These are phyloP conservation scores for Heliconius hermathena DNA, from an alignment of 1,140 invertebrate genomes.

Conservation along the genomic window DNA sequence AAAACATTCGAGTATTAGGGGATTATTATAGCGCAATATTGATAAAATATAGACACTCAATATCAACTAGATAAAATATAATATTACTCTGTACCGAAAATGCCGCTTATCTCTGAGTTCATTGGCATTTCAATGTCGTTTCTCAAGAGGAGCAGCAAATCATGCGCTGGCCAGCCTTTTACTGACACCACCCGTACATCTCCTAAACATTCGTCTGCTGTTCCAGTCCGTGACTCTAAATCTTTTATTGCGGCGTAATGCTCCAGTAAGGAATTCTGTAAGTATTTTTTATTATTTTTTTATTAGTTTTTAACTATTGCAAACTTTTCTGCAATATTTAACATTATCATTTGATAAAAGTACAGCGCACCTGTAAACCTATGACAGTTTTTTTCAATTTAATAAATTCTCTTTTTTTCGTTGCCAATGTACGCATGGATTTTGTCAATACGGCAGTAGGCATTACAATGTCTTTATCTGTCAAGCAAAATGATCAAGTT, in stretches of 20 bases:
- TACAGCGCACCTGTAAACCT: background rate
- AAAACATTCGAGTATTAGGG: background rate
- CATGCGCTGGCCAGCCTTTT: slow-evolving; percentile 65
- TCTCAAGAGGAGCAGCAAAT: slow-evolving; percentile 63
- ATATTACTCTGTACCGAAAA: slow-evolving; percentile 54
- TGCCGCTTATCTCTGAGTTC: slow-evolving; percentile 55
- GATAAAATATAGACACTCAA: slow-evolving; percentile 14
- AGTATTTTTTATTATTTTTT: too few relatives aligned
- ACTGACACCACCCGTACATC: slow-evolving; percentile 64
- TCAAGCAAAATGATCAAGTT: background rate
- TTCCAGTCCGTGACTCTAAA: slow-evolving; percentile 53
- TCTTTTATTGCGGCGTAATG: slow-evolving; percentile 60
- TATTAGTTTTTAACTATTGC: background rate
- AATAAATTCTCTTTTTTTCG: slow-evolving; percentile 69
- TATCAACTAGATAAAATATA: slow-evolving; percentile 12
- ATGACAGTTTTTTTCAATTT: slow-evolving; percentile 63
- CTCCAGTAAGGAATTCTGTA: slow-evolving; percentile 61
- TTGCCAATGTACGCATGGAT: slow-evolving; percentile 53
- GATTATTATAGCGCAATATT: slow-evolving; percentile 8
- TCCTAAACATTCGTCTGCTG: slow-evolving; percentile 48
- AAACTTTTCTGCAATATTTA: background rate
- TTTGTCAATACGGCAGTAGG: slow-evolving; percentile 59
- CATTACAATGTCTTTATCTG: slow-evolving; percentile 60
- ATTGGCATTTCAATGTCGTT: slow-evolving; percentile 54
- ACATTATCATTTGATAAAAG: background rate